Conservation (phyloP, 2,113 vertebrate species). For the Ophiodon elongatus region DNA sequence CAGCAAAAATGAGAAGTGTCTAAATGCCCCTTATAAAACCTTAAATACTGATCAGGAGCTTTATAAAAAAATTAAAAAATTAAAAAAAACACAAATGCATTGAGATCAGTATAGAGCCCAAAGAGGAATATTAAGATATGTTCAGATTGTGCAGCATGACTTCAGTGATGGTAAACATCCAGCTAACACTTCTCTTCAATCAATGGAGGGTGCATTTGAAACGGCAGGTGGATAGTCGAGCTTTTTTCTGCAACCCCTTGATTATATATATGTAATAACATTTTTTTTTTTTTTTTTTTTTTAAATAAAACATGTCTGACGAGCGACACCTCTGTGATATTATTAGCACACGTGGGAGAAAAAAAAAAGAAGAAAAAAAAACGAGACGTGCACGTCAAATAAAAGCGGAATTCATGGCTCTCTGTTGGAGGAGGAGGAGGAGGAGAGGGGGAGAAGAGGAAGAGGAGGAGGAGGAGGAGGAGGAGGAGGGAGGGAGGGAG, state of each 20-base stretch:
- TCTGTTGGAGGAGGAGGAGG: background rate
- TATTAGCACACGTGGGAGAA: background rate
- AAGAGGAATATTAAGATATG: background rate
- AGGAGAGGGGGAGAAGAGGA: background rate
- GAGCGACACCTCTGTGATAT: background rate
- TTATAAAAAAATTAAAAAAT: too few relatives aligned
- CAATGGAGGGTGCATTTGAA: background rate
- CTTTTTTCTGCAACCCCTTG: background rate
- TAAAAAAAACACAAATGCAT: background rate
- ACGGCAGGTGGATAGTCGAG: constrained; percentile 39
- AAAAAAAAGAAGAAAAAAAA: too few relatives aligned
- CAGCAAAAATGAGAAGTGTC: background rate
- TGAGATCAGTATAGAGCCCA: background rate
- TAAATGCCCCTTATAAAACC: background rate
- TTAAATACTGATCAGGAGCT: background rate
- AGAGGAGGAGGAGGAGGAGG: background rate
- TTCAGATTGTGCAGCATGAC: background rate
- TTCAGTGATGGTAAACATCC: background rate
- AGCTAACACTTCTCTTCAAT: too few relatives aligned
- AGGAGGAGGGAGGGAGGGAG: background rate
- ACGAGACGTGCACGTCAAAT: constrained; percentile 15
- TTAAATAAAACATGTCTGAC: background rate
- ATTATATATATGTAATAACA: too few relatives aligned
- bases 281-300: too few relatives aligned
- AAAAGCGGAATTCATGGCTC: background rate